Conservation (phyloP, 2,113 vertebrate species). For the Chunga burmeisteri region DNA sequence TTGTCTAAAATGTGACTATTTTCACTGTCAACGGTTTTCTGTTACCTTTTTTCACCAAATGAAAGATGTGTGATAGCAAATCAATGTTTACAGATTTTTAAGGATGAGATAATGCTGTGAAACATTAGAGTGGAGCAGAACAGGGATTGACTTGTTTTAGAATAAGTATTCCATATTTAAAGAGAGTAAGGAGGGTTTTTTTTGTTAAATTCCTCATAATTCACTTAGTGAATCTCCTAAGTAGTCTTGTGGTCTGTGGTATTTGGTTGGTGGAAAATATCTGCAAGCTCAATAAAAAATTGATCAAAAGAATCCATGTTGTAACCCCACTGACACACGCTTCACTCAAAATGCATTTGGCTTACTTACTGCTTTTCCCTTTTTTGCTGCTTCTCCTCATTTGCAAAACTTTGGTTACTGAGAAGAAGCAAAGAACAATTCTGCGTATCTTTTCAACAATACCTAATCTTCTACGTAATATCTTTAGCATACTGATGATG, state of each 20-base stretch:
- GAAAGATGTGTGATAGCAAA: background rate
- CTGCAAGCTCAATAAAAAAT: conserved; percentile 9
- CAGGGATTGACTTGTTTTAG: background rate
- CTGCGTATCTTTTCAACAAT: background rate
- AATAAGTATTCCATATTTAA: background rate
- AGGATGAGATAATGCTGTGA: background rate
- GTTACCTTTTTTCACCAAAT: background rate
- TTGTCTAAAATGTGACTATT: background rate
- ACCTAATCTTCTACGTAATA: background rate
- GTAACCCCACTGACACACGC: background rate
- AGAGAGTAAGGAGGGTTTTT: background rate
- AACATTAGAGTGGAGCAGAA: background rate
- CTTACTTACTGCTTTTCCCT: background rate
- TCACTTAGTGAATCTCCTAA: background rate
- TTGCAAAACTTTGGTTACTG: background rate
- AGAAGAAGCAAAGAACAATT: background rate
- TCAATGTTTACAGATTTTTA: background rate
- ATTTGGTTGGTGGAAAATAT: conserved; percentile 6
- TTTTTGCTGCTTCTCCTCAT: background rate
- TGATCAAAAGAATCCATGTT: conserved; percentile 12
- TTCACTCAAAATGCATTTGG: background rate
- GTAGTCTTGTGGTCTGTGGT: background rate
- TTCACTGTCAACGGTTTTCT: background rate
- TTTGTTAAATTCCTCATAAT: background rate
- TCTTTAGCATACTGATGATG: background rate